phyloP scores from a whole-genome alignment of 2,113 vertebrate species.

The Ivindomyrus marchei region DNA sequence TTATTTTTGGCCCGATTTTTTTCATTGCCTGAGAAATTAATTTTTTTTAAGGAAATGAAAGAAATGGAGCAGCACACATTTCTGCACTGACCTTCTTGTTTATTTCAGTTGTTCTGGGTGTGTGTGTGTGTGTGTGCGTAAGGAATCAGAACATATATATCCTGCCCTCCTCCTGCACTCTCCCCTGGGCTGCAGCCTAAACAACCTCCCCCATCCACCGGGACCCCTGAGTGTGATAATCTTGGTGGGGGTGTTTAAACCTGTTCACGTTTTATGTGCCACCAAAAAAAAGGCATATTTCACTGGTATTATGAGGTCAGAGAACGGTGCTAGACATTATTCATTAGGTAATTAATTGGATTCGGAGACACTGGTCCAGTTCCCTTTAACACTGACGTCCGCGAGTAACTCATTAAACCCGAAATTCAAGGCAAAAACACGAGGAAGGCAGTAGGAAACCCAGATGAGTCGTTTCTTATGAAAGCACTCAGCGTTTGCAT shows the following conservation, averaged over 20 bases:
- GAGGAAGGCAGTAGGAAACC: neutral
- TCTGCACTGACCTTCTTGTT: neutral
- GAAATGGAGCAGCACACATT: neutral
- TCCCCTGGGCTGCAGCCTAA: neutral
- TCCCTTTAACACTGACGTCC: neutral
- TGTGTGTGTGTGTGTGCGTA: neutral
- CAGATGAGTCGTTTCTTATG: neutral
- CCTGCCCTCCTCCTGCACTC: neutral
- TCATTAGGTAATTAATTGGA: neutral
- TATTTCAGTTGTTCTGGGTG: neutral
- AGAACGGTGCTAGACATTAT: neutral
- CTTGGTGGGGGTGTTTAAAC: neutral
- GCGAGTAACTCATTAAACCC: neutral
- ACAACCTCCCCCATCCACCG: neutral
- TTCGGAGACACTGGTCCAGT: neutral
- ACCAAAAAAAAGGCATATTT: neutral
- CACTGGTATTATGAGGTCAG: neutral
- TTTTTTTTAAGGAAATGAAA: neutral
- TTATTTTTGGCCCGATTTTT: neutral
- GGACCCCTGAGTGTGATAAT: neutral
- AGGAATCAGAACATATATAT: too few species aligned
- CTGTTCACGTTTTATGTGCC: neutral
- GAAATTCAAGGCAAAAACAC: neutral
- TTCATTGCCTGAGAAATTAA: neutral
- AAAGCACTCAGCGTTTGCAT: neutral